Conservation (phyloP, 2,797 vertebrate genomes). For the Danio albolineatus region DNA sequence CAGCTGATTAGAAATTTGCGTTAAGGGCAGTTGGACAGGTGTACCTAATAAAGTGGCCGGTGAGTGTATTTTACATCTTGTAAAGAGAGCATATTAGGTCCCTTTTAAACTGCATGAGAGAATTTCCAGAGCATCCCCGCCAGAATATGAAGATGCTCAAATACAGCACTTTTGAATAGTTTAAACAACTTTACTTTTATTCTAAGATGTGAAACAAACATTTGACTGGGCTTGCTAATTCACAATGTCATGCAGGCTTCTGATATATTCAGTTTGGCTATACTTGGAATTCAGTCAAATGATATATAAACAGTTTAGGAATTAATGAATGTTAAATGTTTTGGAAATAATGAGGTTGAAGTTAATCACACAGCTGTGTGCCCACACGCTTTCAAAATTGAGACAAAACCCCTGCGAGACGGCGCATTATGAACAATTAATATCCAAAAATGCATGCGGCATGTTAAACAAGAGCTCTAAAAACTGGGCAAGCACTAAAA, state of each 20-base stretch:
- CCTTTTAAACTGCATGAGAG: neutral
- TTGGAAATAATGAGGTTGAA: constrained; percentile 40
- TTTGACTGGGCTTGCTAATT: no score
- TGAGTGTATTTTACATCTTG: no score
- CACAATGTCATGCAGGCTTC: neutral
- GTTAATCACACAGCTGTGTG: constrained; percentile 33
- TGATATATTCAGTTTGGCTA: neutral
- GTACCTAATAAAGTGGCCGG: no score
- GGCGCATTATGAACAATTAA: constrained; percentile 42
- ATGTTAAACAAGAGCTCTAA: constrained; percentile 51
- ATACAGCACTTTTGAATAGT: neutral
- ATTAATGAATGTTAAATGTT: constrained; percentile 49
- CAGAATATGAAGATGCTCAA: neutral
- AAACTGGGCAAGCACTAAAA: constrained; percentile 1
- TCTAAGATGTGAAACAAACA: neutral
- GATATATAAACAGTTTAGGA: constrained; percentile 12
- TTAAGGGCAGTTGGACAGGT: no score
- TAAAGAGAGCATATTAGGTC: no score
- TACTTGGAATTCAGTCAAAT: constrained; percentile 24
- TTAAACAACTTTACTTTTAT: neutral
- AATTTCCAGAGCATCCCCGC: neutral
- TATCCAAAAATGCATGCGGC: constrained; percentile 37
- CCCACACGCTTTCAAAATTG: constrained; percentile 21
- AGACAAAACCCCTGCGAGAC: constrained; percentile 19
- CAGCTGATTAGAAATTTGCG: no score